These are phyloP conservation scores for Microctonus aethiopoides DNA, from an alignment of 2,888 invertebrate species.

Conservation along the genomic window DNA sequence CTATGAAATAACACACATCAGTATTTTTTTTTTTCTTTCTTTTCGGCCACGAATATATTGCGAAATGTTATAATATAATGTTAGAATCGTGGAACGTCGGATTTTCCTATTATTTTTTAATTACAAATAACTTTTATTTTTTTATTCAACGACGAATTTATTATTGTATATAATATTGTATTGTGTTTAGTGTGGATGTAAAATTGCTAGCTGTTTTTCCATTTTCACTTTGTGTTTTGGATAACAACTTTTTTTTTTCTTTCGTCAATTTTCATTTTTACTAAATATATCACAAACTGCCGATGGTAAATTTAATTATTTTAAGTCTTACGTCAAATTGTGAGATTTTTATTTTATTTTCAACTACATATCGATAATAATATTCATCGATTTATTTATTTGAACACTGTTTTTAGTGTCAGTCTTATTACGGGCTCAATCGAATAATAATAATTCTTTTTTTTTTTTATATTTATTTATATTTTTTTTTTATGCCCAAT, in stretches of 20 bases:
- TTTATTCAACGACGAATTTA: constrained; percentile 12
- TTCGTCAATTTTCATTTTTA: constrained; percentile 58
- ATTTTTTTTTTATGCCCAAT: constrained; percentile 25
- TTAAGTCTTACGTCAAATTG: constrained; percentile 46
- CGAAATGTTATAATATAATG: not conserved
- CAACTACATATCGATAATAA: constrained; percentile 6
- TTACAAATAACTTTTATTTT: not conserved
- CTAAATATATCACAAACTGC: constrained; percentile 67
- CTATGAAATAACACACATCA: too few relatives aligned
- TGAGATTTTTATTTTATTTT: constrained; percentile 7
- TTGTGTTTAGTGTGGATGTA: constrained; percentile 55
- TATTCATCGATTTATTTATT: constrained; percentile 1
- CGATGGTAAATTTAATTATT: constrained; percentile 54
- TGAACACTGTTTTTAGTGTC: not conserved
- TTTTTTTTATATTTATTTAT: not conserved
- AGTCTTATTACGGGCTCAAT: not conserved
- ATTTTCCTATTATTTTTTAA: not conserved
- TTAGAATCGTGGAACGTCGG: not conserved
- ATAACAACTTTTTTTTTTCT: constrained; percentile 46
- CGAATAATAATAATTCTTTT: too few relatives aligned
- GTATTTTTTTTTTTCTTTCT: too few relatives aligned
- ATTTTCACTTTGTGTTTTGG: constrained; percentile 33
- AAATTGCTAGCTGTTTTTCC: constrained; percentile 61
- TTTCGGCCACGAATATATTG: not conserved
- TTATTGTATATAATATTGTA: constrained; percentile 37